phyloP scores from a whole-genome alignment of 2,113 vertebrate genomes.

The Anser brachyrhynchus region DNA sequence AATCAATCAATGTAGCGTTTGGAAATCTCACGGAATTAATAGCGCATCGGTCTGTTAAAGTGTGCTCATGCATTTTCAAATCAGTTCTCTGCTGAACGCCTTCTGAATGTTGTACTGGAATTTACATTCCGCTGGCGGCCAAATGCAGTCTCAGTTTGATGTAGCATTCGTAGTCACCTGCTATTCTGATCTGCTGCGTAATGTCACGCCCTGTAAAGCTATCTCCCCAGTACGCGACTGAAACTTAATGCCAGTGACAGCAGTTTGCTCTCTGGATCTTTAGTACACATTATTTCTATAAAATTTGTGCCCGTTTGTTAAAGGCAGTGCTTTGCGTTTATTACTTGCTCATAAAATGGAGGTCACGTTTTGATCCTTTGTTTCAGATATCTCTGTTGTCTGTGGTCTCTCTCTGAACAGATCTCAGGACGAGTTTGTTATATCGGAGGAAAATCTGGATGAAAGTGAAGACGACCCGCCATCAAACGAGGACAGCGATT shows the following conservation, averaged over 20 bases:
- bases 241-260: not conserved
- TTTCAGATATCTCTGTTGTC: not conserved
- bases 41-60: not conserved
- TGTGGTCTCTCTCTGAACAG: conserved; percentile 62
- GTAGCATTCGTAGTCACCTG: not conserved
- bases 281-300: not conserved
- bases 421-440: conserved; percentile 90
- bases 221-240: not conserved
- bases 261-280: not conserved
- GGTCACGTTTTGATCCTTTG: fast-evolving
- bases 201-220: not conserved
- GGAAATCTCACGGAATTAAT: not conserved
- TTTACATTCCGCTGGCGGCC: not conserved
- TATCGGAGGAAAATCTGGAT: conserved; percentile 86
- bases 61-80: not conserved
- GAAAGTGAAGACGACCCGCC: conserved; percentile 84
- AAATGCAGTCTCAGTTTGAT: not conserved
- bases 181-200: not conserved
- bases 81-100: not conserved
- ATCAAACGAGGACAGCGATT: conserved; percentile 86
- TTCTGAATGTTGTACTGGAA: not conserved
- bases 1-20: not conserved
- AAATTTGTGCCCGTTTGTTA: not conserved
- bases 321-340: not conserved
- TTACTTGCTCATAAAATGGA: not conserved